phyloP scores from a whole-genome alignment of 2,888 invertebrate species.

The Hydropsyche betteni region DNA sequence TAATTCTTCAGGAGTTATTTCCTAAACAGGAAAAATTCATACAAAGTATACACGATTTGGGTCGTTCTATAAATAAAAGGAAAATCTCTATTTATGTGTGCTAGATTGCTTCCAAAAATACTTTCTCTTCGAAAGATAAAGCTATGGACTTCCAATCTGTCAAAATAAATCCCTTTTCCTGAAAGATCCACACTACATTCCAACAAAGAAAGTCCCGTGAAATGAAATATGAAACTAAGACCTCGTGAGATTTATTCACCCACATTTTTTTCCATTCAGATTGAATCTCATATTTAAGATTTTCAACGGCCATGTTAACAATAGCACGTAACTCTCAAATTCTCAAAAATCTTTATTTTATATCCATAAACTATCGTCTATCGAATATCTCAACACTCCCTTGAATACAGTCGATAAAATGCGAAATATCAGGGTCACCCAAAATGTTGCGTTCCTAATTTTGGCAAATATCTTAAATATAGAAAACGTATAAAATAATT shows the following conservation, averaged over 20 bases:
- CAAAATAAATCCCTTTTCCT: slow-evolving; percentile 11
- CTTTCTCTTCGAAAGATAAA: not conserved
- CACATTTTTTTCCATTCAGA: no score
- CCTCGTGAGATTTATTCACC: no score
- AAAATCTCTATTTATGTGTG: not conserved
- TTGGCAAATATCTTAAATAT: not conserved
- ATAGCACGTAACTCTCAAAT: no score
- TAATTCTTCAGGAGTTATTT: not conserved
- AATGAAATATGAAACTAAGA: no score
- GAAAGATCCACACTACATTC: not conserved
- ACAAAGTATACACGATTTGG: not conserved
- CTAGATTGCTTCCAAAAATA: slow-evolving; percentile 20
- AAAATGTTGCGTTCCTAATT: slow-evolving; percentile 13
- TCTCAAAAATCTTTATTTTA: no score
- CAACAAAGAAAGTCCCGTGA: no score
- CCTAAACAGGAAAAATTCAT: not conserved
- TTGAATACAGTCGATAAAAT: not conserved
- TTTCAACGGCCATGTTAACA: no score
- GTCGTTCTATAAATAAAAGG: not conserved
- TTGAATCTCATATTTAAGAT: no score
- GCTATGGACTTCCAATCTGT: slow-evolving; percentile 21
- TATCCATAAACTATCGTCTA: no score
- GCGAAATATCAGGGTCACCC: slow-evolving; percentile 12
- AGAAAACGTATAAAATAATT: not conserved
- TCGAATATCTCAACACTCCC: not conserved